Evolutionary conservation across 2,888 invertebrate species (phyloP).

Genomic region (Chorisops tibialis): DNA sequence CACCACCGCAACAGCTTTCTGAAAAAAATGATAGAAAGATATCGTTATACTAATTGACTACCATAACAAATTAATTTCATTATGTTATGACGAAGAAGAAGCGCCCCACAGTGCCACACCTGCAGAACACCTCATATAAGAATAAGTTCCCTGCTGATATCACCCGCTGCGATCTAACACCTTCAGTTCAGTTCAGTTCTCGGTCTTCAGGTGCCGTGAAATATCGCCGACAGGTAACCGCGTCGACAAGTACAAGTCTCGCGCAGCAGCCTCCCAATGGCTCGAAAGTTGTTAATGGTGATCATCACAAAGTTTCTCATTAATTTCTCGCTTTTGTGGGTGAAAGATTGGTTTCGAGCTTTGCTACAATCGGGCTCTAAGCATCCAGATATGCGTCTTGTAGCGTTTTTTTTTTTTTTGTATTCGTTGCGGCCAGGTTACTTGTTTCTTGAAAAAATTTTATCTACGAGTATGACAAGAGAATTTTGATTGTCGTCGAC

Average conservation of each 20-base stretch:
- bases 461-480: too few species aligned
- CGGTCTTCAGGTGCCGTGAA: slow-evolving; percentile 23
- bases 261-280: neutral
- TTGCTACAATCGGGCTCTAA: neutral
- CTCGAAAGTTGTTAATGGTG: neutral
- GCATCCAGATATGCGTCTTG: neutral
- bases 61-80: slow-evolving; percentile 22
- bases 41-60: slow-evolving; percentile 20
- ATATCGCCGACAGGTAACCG: slow-evolving; percentile 23
- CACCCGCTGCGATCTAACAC: slow-evolving; percentile 29
- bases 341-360: neutral
- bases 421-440: too few species aligned
- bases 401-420: too few species aligned
- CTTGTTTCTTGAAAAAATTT: too few species aligned
- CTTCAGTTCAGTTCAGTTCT: neutral
- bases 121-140: neutral
- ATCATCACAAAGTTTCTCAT: neutral
- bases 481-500: neutral
- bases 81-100: slow-evolving; percentile 2
- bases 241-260: slow-evolving; percentile 3
- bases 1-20: too few species aligned
- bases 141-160: slow-evolving; percentile 14
- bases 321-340: neutral
- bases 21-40: neutral
- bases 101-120: slow-evolving; percentile 1